Evolutionary conservation across 2,888 invertebrate species (phyloP).

Genomic region (Gari tellinella): DNA sequence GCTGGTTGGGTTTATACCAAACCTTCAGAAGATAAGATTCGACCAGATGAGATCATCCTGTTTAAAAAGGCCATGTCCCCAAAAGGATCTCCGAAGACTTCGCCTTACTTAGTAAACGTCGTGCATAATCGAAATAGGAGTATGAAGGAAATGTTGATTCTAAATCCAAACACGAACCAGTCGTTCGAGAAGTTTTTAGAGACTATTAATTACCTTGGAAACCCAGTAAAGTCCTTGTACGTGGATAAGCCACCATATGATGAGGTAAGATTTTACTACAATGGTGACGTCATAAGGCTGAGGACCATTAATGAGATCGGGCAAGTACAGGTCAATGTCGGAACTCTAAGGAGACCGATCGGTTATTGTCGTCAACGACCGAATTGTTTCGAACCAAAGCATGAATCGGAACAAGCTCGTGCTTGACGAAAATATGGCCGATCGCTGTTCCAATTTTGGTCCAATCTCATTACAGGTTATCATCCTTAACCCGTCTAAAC

Average conservation of each 20-base stretch:
- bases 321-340: too few species aligned
- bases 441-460: too few species aligned
- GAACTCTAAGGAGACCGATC: too few species aligned
- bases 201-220: slow-evolving; percentile 87
- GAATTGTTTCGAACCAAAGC: too few species aligned
- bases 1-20: slow-evolving; percentile 70
- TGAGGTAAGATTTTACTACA: too few species aligned
- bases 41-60: slow-evolving; percentile 69
- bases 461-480: too few species aligned
- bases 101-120: slow-evolving; percentile 90
- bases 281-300: too few species aligned
- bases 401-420: too few species aligned
- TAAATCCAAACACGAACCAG: slow-evolving; percentile 96
- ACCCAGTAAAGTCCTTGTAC: slow-evolving; percentile 93
- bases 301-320: too few species aligned
- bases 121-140: slow-evolving; percentile 97
- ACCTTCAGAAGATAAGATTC: slow-evolving; percentile 63
- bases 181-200: slow-evolving; percentile 97
- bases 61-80: slow-evolving; percentile 56
- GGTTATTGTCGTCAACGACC: too few species aligned
- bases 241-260: slow-evolving; percentile 92
- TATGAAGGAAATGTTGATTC: slow-evolving; percentile 88
- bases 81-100: slow-evolving; percentile 86
- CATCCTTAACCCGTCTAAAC: too few species aligned
- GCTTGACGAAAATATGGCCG: too few species aligned